Evolutionary conservation across 2,888 invertebrate genomes (phyloP).

Genomic region (Trisateles emortualis): DNA sequence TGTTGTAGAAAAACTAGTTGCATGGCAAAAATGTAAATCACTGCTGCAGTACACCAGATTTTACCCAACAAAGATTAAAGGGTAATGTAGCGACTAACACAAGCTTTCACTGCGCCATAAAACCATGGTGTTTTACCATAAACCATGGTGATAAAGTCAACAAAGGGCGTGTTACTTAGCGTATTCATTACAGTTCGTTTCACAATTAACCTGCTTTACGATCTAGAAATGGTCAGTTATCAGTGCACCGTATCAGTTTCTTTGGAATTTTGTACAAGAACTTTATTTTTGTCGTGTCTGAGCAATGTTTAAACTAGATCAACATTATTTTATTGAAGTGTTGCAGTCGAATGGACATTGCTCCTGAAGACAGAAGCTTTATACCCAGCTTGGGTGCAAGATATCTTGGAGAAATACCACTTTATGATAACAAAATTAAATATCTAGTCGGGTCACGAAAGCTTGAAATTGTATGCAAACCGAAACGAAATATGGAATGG

Average conservation of each 20-base stretch:
- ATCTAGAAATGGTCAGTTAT: conserved; percentile 48
- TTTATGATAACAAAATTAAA: too few species aligned
- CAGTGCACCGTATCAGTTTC: conserved; percentile 47
- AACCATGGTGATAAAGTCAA: conserved; percentile 49
- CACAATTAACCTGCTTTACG: conserved; percentile 51
- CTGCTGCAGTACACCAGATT: conserved; percentile 2
- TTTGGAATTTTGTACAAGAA: conserved; percentile 36
- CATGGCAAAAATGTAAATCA: not conserved
- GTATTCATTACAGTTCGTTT: conserved; percentile 40
- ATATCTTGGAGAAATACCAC: too few species aligned
- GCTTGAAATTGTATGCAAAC: too few species aligned
- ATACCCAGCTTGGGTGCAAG: not conserved
- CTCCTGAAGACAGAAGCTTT: not conserved
- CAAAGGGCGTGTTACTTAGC: conserved; percentile 52
- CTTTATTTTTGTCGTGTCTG: conserved; percentile 27
- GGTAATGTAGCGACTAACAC: conserved; percentile 39
- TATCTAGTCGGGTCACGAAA: too few species aligned
- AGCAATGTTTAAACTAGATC: conserved; percentile 12
- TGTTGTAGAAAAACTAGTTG: too few species aligned
- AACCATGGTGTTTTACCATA: conserved; percentile 39
- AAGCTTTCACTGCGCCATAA: conserved; percentile 45
- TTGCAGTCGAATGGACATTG: not conserved
- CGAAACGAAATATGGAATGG: too few species aligned
- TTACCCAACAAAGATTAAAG: conserved; percentile 36
- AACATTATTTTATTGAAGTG: not conserved